phyloP scores from a whole-genome alignment of 2,888 invertebrate species.

The Synanthedon vespiformis region DNA sequence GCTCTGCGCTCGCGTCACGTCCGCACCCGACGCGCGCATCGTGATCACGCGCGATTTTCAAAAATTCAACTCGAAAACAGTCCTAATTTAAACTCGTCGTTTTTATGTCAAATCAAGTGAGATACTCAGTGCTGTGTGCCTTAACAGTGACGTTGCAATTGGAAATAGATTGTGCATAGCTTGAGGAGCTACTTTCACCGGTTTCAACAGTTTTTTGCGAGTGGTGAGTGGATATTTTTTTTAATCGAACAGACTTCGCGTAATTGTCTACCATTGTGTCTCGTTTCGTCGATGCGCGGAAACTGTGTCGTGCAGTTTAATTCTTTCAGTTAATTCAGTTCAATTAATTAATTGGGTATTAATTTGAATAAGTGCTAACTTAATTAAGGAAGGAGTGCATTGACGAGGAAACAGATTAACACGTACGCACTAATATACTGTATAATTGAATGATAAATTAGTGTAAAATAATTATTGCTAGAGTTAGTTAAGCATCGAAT shows the following conservation, averaged over 20 bases:
- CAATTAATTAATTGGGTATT: too few relatives aligned
- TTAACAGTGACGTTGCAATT: conserved; percentile 26
- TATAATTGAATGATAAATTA: not conserved
- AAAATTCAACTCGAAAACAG: conserved; percentile 14
- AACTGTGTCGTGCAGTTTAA: conserved; percentile 17
- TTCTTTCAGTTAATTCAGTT: too few relatives aligned
- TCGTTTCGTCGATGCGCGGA: conserved; percentile 27
- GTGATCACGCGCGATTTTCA: conserved; percentile 35
- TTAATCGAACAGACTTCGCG: conserved; percentile 35
- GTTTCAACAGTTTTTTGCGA: conserved; percentile 44
- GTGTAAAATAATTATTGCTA: not conserved
- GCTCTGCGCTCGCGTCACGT: conserved; percentile 38
- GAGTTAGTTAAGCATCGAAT: not conserved
- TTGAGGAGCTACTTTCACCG: conserved; percentile 39
- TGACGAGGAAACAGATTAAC: conserved; percentile 1
- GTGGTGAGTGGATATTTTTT: conserved; percentile 52
- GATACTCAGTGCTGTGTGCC: conserved; percentile 50
- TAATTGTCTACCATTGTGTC: conserved; percentile 31
- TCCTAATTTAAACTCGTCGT: conserved; percentile 33
- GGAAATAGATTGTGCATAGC: conserved; percentile 20
- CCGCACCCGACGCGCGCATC: conserved; percentile 33
- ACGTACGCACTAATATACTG: not conserved
- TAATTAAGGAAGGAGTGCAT: conserved; percentile 1
- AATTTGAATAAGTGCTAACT: conserved; percentile 7
- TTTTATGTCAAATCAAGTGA: conserved; percentile 30